A percentile compares a stretch with the other conserved stretches of the same genome.
These are phyloP conservation scores for Meloidogyne floridensis DNA, from an alignment of 1,140 invertebrate species.

Conservation along the genomic window DNA sequence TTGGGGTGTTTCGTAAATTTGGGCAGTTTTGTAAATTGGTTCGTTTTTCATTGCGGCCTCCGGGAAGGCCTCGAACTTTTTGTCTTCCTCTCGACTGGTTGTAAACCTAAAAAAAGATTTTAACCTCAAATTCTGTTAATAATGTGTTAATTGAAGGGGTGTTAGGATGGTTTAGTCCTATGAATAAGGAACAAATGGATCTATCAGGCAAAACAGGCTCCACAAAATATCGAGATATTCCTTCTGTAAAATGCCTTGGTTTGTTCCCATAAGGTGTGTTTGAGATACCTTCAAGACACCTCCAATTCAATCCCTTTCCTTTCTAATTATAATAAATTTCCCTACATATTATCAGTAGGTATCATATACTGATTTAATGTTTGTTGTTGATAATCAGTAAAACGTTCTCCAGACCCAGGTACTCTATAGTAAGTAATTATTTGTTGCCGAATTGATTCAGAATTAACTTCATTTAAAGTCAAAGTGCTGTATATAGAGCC, in stretches of 20 bases:
- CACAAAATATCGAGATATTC: too few species aligned
- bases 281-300: too few species aligned
- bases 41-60: conserved; percentile 54
- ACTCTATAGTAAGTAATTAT: conserved; percentile 51
- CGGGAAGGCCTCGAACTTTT: conserved; percentile 65
- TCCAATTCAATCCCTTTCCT: too few species aligned
- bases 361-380: conserved; percentile 54
- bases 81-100: conserved; percentile 62
- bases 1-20: conserved; percentile 50
- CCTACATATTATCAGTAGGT: conserved; percentile 56
- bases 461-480: conserved; percentile 55
- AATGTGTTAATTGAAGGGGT: too few species aligned
- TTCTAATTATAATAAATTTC: too few species aligned
- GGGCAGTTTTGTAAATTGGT: conserved; percentile 63
- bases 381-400: conserved; percentile 49
- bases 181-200: too few species aligned
- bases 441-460: conserved; percentile 52
- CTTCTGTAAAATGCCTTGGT: too few species aligned
- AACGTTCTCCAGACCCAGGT: conserved; percentile 50
- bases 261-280: too few species aligned
- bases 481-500: conserved; percentile 52
- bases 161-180: too few species aligned
- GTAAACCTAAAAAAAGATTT: conserved; percentile 41
- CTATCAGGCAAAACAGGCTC: too few species aligned
- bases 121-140: not conserved